A percentile compares a stretch with the other conserved stretches of the same genome.
phyloP scores from a whole-genome alignment of 1,140 invertebrate species.

The Metaphire vulgaris region DNA sequence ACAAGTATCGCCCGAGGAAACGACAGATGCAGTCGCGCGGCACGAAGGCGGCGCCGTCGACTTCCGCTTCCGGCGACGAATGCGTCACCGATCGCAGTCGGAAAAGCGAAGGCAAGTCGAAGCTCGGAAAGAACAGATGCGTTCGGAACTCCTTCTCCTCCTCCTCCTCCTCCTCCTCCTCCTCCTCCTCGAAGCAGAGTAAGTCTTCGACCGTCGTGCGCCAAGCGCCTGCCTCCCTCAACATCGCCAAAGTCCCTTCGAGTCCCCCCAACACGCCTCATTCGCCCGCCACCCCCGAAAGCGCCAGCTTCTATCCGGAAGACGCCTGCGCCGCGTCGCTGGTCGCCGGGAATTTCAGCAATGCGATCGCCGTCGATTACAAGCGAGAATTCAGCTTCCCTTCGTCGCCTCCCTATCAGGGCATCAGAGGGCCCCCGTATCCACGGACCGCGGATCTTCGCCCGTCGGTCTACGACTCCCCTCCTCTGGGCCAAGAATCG shows the following conservation, averaged over 20 bases:
- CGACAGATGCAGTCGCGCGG: background rate
- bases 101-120: background rate
- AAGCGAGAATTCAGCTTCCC: too few species aligned
- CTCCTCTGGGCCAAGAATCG: background rate
- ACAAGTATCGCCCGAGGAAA: constrained; percentile 66
- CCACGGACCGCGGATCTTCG: too few species aligned
- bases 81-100: background rate
- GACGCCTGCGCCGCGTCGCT: background rate
- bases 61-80: background rate
- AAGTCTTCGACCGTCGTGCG: too few species aligned
- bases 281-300: background rate
- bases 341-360: background rate
- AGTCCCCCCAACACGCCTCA: background rate
- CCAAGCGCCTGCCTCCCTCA: too few species aligned
- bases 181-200: too few species aligned
- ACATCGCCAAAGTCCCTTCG: background rate
- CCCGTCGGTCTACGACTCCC: background rate
- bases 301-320: background rate
- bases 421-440: too few species aligned
- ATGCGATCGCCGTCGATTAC: background rate
- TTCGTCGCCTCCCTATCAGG: too few species aligned
- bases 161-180: too few species aligned
- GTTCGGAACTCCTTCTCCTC: too few species aligned
- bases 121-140: too few species aligned
- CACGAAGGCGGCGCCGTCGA: background rate